A percentile compares a stretch with the other conserved stretches of the same genome.
phyloP scores from a whole-genome alignment of 2,797 vertebrate species.

The Myotis findleyi region DNA sequence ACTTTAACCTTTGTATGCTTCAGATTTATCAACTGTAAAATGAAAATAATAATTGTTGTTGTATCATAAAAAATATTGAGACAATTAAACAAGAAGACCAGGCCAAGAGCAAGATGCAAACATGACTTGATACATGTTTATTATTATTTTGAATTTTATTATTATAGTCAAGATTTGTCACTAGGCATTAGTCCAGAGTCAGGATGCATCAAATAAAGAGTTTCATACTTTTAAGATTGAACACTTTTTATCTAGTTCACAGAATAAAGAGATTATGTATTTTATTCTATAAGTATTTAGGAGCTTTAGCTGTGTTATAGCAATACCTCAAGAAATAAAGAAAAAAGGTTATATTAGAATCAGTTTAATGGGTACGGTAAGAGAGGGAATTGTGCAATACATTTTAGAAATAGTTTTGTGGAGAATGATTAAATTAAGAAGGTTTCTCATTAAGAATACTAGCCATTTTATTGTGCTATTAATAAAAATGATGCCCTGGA shows the following conservation, averaged over 20 bases:
- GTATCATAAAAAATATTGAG: background rate
- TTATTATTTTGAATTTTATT: background rate
- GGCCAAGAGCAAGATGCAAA: background rate
- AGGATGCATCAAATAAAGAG: background rate
- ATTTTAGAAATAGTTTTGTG: slow-evolving; percentile 27
- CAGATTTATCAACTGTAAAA: background rate
- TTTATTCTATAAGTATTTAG: background rate
- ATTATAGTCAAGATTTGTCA: background rate
- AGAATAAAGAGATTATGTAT: background rate
- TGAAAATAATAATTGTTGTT: background rate
- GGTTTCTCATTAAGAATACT: background rate
- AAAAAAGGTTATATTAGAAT: background rate
- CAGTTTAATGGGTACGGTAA: background rate
- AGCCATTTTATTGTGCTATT: slow-evolving; percentile 21
- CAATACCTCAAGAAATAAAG: background rate
- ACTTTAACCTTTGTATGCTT: background rate
- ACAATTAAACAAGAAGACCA: background rate
- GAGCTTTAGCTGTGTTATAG: background rate
- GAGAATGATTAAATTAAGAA: background rate
- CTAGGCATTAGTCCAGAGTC: background rate
- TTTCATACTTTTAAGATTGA: background rate
- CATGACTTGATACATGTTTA: background rate
- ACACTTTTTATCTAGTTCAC: background rate
- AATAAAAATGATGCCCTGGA: background rate
- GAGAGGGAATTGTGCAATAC: background rate